Evolutionary conservation across 2,888 invertebrate genomes (phyloP).

Genomic region (Leptogaster cylindrica): DNA sequence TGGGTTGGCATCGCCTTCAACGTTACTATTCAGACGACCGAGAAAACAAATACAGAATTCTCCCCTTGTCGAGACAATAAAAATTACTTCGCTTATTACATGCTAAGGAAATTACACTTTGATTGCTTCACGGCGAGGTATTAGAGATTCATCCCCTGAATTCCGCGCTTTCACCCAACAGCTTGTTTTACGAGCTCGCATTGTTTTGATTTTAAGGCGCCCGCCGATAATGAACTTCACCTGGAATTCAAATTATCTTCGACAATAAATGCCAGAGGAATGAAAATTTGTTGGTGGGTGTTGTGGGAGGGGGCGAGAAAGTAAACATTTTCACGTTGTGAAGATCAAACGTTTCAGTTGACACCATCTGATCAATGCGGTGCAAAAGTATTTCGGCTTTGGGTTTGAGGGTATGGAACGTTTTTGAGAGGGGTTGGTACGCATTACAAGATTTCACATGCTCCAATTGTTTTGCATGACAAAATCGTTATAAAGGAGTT

Average conservation of each 20-base stretch:
- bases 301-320: no score
- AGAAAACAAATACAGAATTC: slow-evolving; percentile 32
- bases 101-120: slow-evolving; percentile 39
- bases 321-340: no score
- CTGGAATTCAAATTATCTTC: slow-evolving; percentile 46
- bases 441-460: no score
- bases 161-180: neutral
- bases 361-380: no score
- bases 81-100: slow-evolving; percentile 40
- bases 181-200: slow-evolving; percentile 39
- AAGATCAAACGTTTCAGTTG: no score
- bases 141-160: slow-evolving; percentile 7
- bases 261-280: no score
- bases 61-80: slow-evolving; percentile 37
- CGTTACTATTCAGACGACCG: slow-evolving; percentile 24
- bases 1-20: slow-evolving; percentile 6
- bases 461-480: no score
- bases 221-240: slow-evolving; percentile 45
- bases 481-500: no score
- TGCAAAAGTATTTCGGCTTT: no score
- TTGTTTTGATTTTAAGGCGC: slow-evolving; percentile 45
- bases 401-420: no score
- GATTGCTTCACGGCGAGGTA: slow-evolving; percentile 35
- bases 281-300: no score
- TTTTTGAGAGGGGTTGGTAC: no score